Evolutionary conservation across 1,140 invertebrate genomes (phyloP).

Genomic region (Pseudomyrmex flavicornis): DNA sequence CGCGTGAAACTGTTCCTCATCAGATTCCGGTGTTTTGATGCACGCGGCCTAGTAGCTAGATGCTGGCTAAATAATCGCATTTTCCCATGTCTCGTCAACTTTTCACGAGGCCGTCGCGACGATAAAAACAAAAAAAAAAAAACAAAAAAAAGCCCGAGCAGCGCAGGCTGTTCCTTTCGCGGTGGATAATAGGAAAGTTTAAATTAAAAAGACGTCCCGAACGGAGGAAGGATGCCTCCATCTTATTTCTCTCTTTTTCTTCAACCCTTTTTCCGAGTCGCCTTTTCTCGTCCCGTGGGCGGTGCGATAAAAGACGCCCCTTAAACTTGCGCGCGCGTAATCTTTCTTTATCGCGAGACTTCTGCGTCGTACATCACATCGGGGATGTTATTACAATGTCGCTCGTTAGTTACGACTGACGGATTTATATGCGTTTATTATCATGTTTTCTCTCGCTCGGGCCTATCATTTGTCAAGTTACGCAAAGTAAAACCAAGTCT

Average conservation of each 20-base stretch:
- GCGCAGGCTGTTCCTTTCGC: constrained; percentile 4
- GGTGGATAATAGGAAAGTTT: constrained; percentile 50
- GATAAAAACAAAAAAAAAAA: constrained; percentile 1
- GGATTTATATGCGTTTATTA: constrained; percentile 16
- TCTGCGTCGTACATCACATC: constrained; percentile 17
- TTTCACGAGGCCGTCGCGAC: constrained; percentile 38
- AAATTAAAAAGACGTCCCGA: constrained; percentile 49
- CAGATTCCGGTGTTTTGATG: background rate
- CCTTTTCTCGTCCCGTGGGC: background rate
- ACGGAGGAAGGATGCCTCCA: background rate
- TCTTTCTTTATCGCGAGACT: background rate
- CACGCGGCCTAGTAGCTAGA: background rate
- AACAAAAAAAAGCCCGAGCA: constrained; percentile 26
- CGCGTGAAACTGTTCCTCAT: background rate
- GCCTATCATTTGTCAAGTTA: background rate
- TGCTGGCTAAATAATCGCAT: constrained; percentile 50
- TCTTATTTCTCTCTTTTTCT: background rate
- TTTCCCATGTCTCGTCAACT: constrained; percentile 43
- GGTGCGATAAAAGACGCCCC: constrained; percentile 31
- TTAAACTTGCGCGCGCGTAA: constrained; percentile 11
- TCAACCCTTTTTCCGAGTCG: background rate
- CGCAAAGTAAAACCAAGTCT: background rate
- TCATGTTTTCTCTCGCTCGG: background rate
- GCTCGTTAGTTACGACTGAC: constrained; percentile 16
- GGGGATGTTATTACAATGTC: background rate